Base-by-base conservation (phyloP, 2,888 invertebrate genomes). In the Orchesellides sinensis region DNA sequence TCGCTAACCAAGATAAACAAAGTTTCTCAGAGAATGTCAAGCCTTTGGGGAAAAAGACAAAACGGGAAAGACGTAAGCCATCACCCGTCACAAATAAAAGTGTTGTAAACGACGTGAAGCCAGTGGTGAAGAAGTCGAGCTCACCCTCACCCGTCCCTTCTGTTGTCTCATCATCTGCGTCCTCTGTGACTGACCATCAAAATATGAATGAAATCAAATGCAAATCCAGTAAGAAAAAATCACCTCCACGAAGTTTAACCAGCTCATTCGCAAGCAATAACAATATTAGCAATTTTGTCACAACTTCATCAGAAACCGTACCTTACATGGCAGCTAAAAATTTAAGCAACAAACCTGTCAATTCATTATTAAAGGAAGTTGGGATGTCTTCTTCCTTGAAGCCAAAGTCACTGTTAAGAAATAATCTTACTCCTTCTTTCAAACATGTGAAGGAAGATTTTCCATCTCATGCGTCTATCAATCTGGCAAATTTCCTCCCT, bases 361-460 rank as follows among this genome's bases (percentile, higher is more conserved):
- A 17, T 32, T 2, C 8, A 29, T 1, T 56, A 25, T 27, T 14
- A 8, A 14, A 25, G 8, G 56, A 23, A 56, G 27, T 27, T 21
- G 49, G 19, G 2, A 54, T 10, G 8, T 25, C 56, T 1, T 25
- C 49, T 14, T 21, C 54, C 4, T 56, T 12, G 8, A 78, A 66
- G 25, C 23, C 72, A 19, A 80, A 80, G 80, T 80, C 80, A 25
- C 29, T 80, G 5, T 40, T 80, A 12, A 80, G 54, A 66, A 80
- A 14, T 40, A 80, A 80, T 27, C 45, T 79, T 40, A 29, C 69
- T 27, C 17, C 56, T n/a, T 21, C 68, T 40, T 2, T 8, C 2
- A 40, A 10, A 14, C n/a, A 10, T 40, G n/a, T 40, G 40, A 40
- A 40, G 2, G 40, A 40, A n/a, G 40, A 40, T 2, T 8, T 40